Percentiles rank a stretch among this genome's conserved stretches.
These are phyloP conservation scores for Myrmecophaga tridactyla DNA, from an alignment of 2,113 vertebrate species.

Conservation along the genomic window DNA sequence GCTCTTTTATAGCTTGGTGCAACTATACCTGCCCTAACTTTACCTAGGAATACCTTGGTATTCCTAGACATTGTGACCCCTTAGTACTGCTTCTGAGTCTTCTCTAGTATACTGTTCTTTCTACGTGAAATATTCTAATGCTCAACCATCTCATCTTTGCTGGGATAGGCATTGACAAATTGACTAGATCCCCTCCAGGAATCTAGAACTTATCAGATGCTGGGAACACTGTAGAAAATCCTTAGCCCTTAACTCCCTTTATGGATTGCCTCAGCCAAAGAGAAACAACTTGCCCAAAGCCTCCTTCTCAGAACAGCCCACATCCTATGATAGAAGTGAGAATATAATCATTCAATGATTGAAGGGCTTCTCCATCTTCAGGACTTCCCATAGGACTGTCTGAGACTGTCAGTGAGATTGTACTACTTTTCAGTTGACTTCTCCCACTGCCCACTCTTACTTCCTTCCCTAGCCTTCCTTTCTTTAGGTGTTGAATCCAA, in stretches of 20 bases:
- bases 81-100: not conserved
- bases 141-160: not conserved
- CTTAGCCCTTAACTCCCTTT: not conserved
- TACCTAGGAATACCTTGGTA: not conserved
- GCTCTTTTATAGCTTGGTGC: not conserved
- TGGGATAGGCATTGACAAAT: not conserved
- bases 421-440: not conserved
- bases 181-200: too few species aligned
- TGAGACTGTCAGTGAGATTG: not conserved
- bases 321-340: not conserved
- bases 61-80: not conserved
- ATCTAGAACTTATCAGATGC: not conserved
- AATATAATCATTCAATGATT: not conserved
- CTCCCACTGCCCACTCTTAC: not conserved
- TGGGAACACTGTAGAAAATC: not conserved
- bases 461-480: not conserved
- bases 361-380: not conserved
- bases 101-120: not conserved
- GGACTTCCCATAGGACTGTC: fast-evolving
- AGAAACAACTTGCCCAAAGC: not conserved
- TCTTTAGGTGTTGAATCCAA: not conserved
- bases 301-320: not conserved
- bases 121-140: not conserved
- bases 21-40: not conserved
- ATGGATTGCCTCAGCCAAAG: not conserved